A percentile compares a stretch with the other conserved stretches of the same genome.
These are phyloP conservation scores for Sinohyriopsis cumingii DNA, from an alignment of 2,888 invertebrate genomes.

Conservation along the genomic window DNA sequence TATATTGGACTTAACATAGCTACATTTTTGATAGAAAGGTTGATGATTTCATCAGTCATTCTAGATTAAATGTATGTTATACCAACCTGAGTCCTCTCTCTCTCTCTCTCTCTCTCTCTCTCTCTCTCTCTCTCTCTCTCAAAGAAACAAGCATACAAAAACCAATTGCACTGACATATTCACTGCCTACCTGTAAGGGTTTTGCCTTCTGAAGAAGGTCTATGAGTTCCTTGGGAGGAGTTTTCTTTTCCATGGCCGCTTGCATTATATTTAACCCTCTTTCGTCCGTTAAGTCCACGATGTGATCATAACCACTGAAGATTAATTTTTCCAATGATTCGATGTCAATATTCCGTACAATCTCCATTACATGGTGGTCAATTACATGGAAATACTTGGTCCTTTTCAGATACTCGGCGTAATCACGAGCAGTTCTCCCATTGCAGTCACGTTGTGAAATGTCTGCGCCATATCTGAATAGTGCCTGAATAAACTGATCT, in stretches of 20 bases:
- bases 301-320: conserved; percentile 65
- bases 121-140: too few species aligned
- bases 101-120: too few species aligned
- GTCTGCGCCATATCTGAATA: conserved; percentile 53
- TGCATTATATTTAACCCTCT: conserved; percentile 26
- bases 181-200: conserved; percentile 30
- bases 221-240: conserved; percentile 45
- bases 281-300: conserved; percentile 53
- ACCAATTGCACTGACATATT: too few species aligned
- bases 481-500: conserved; percentile 42
- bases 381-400: conserved; percentile 46
- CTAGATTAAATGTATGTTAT: too few species aligned
- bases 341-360: conserved; percentile 45
- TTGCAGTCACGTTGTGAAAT: conserved; percentile 51
- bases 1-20: too few species aligned
- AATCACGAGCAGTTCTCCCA: conserved; percentile 56
- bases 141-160: too few species aligned
- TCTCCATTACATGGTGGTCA: conserved; percentile 46
- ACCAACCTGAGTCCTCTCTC: too few species aligned
- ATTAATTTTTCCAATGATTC: conserved; percentile 56
- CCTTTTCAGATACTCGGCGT: conserved; percentile 38
- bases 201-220: conserved; percentile 36
- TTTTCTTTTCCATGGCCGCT: conserved; percentile 38
- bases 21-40: too few species aligned
- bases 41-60: too few species aligned